Base-by-base conservation (phyloP, 2,113 vertebrate species). In the Cyprichromis sp. region DNA sequence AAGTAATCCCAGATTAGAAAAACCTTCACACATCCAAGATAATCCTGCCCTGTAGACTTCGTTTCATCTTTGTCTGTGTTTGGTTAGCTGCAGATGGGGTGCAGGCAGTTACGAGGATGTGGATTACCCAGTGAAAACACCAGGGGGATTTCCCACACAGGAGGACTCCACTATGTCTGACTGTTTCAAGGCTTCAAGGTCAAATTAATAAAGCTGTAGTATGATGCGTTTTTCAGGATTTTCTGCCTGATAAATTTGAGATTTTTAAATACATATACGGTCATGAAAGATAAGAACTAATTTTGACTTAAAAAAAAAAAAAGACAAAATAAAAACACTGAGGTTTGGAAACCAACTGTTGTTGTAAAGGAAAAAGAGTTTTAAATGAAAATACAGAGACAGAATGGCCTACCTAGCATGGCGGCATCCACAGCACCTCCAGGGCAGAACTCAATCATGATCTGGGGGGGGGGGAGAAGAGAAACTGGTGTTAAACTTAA, bases 361-460 rank as follows among this genome's bases (percentile, higher is more conserved):
- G 24, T 55, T 81, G 81, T 17, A 36, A 21, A 6, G 34, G 47
- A 82, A 40, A 42, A 80, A 52, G n/a, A 4, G 5, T 10, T 21
- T 66, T 17, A 17, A 9, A 59, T 59, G 66, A 31, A 42, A 12
- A 54, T 29, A 87, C 5, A 52, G 4, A 82, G 12, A 76, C 5
- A 21, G 4, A 47, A 19, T 8, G 31, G 36, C 94, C 92, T 96
- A 98, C 98, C 97, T 31, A 98, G 93, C 98, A 98, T 98, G 47
- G 93, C 97, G 87, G 98, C 98, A 40, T 98, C 98, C 84, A 98
- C 97, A 0, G 98, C 98, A 52, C 98, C 98, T 68, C 98, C 98
- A 0, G 97, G 96, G 54, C 98, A 99, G 96, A 99, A 99, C 95
- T 99, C 98, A 5, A 99, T 99, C 98, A 99, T 98, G 92, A 99